Evolutionary conservation across 2,797 vertebrate species (phyloP), one percentile per base, ranked within the genome.

Genomic region (Epinephelus awoara): DNA sequence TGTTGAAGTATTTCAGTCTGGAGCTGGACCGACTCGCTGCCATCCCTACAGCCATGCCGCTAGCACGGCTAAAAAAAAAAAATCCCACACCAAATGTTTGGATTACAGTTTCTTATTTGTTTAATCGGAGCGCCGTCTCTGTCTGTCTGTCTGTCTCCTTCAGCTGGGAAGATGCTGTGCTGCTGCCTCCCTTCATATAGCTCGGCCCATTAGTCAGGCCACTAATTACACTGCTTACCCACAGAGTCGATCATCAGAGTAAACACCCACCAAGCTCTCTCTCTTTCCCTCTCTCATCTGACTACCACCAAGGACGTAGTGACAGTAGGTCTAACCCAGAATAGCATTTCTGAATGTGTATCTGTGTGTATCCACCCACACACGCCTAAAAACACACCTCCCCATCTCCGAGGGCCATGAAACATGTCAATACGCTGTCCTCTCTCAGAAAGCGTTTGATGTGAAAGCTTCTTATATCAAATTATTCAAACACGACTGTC

Each of bases 181-280:
- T 42, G 75, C 81, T 76, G 87, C 83, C 69, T 83, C 80, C 79
- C 72, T 82, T 85, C 82, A 64, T 85, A 79, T 50, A 81, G 91
- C 79, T 76, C 73, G 42, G 88, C 82, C 88, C 89, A 90, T 90
- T 90, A 89, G 86, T 84, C 85, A 83, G 78, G 72, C 85, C 79
- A 77, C 88, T 92, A 94, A 94, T 94, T 93, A 93, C 85, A 83
- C 90, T 70, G 88, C 89, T 92, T 93, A 92, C 85, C 88, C 90
- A 87, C 84, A 87, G 80, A 93, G 86, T 85, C 74, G 69, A 90
- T 89, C 82, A 86, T 89, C 90, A 89, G 86, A 70, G 87, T 89
- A 90, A 93, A 93, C 88, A 93, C 84, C 89, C 89, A 85, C 85
- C 69, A 57, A 77, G 84, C 63, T n/a, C 77, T 58, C 72, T 67